Evolutionary conservation across 2,888 invertebrate species (phyloP).

Genomic region (Hoplodrina blanda): DNA sequence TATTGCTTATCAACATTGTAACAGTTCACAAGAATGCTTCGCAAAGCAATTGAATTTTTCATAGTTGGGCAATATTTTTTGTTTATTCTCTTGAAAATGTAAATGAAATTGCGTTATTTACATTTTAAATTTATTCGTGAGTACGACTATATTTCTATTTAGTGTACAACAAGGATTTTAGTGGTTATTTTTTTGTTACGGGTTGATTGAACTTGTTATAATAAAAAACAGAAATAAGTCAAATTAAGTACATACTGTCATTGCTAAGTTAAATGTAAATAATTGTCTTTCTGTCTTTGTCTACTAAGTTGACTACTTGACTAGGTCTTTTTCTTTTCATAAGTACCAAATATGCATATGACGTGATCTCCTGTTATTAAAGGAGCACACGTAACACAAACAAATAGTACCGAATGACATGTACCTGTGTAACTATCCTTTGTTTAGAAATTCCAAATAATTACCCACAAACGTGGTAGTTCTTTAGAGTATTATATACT

Average conservation of each 20-base stretch:
- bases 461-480: too few relatives aligned
- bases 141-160: conserved; percentile 22
- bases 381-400: too few relatives aligned
- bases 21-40: conserved; percentile 29
- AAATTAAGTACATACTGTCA: background rate
- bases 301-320: too few relatives aligned
- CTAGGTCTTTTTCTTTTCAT: background rate
- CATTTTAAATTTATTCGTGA: conserved; percentile 40
- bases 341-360: too few relatives aligned
- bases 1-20: conserved; percentile 49
- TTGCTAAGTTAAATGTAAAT: background rate
- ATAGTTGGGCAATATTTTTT: conserved; percentile 21
- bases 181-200: background rate
- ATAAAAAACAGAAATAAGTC: background rate
- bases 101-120: conserved; percentile 47
- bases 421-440: too few relatives aligned
- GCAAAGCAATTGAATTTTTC: conserved; percentile 29
- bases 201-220: background rate
- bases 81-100: conserved; percentile 35
- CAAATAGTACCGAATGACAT: too few relatives aligned
- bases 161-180: background rate
- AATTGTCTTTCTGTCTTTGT: too few relatives aligned
- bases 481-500: too few relatives aligned
- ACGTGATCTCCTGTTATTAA: too few relatives aligned
- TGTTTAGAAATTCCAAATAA: too few relatives aligned